Evolutionary conservation across 2,888 invertebrate species (phyloP).

Genomic region (Tetranychus piercei): DNA sequence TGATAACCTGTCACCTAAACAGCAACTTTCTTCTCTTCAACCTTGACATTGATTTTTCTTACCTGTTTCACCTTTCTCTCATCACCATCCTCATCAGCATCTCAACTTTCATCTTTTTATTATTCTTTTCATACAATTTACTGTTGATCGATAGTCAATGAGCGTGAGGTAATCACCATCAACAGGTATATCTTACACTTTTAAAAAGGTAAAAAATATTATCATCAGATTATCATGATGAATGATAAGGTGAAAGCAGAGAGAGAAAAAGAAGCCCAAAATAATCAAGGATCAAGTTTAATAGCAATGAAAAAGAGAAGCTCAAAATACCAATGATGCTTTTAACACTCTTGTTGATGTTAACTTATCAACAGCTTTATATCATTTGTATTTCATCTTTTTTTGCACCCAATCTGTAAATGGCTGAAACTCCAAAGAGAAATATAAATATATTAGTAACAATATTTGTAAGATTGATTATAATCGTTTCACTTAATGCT

Average conservation of each 20-base stretch:
- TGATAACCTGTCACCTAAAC: not conserved
- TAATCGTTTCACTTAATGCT: no score
- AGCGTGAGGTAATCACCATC: not conserved
- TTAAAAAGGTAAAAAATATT: not conserved
- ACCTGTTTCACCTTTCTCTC: not conserved
- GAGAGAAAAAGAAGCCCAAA: no score
- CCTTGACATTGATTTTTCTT: not conserved
- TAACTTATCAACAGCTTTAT: no score
- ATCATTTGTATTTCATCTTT: no score
- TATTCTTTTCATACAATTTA: not conserved
- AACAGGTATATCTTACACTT: not conserved
- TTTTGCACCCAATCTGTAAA: no score
- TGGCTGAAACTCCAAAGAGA: no score
- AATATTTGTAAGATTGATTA: no score
- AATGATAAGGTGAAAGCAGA: not conserved
- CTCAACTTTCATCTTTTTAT: not conserved
- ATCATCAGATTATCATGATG: not conserved
- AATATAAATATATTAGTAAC: no score
- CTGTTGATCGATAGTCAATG: constrained; percentile 1
- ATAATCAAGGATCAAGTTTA: no score
- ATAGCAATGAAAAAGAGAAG: no score
- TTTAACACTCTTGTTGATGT: no score
- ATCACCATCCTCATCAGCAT: not conserved
- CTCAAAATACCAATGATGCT: no score
- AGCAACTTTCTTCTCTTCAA: not conserved